Evolutionary conservation across 2,888 invertebrate genomes (phyloP), one percentile per base, ranked within the genome.

Genomic region (Mimumesa dahlbomi): DNA sequence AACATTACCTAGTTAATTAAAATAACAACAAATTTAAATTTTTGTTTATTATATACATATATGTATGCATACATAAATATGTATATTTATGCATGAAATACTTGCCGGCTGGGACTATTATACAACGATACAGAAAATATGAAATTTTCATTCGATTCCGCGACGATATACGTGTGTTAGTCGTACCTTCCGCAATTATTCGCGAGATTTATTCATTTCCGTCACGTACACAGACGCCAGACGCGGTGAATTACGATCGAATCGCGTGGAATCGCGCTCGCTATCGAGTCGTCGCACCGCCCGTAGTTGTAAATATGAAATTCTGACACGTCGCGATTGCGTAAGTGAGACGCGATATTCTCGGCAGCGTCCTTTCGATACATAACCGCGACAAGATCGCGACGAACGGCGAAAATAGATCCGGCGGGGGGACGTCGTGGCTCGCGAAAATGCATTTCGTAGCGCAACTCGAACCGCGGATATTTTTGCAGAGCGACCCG

Each of bases 251-350:
- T 75, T 64, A 75, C 53, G 14, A 11, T 13, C 5, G 18, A 18
- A 9, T 43, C 29, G 56, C 52, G 46, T 50, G 68, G 54, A 34
- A 53, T 11, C 45, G 2, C 25, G 43, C 31, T 48, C 57, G 59
- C 59, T 75, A 75, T 53, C 52, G 9, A 14, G 13, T 13, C 53
- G 52, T 49, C 36, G 18, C 6, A 43, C 53, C n/a, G n/a, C n/a
- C n/a, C n/a, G n/a, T n/a, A n/a, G 56, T 65, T 58, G 62, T 54
- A 64, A 75, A 75, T 73, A 74, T 58, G 42, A 49, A 52, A 18
- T 56, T 59, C 45, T 52, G 40, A 54, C 46, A 29, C 45, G 16
- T 53, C 48, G 29, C 5, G 5, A n/a, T 75, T 71, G 40, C 62
- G 40, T 58, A 71, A 22, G 43, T 11, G 46, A 1, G 7, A 9